A percentile compares a stretch with the other conserved stretches of the same genome.
Evolutionary conservation across 2,113 vertebrate genomes (phyloP).

Genomic region (Cyphomyrus plagiostoma): DNA sequence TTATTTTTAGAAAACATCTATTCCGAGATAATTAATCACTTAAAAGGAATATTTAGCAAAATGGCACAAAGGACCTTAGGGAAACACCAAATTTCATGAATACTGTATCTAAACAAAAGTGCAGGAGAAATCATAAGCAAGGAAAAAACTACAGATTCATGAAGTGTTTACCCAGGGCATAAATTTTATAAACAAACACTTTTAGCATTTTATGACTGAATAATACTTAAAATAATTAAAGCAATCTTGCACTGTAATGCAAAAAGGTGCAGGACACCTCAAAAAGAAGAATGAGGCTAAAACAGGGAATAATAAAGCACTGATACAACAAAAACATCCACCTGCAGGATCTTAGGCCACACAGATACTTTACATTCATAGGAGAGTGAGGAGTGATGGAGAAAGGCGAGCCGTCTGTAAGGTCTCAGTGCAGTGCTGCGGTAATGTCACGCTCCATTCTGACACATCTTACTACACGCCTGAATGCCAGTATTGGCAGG

Average conservation of each 20-base stretch:
- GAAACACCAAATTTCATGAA: neutral
- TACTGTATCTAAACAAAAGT: neutral
- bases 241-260: neutral
- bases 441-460: neutral
- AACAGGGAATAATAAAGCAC: neutral
- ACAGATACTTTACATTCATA: neutral
- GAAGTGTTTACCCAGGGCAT: neutral
- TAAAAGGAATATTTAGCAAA: neutral
- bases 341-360: neutral
- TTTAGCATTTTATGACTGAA: neutral
- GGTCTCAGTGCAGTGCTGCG: neutral
- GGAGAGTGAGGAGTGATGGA: neutral
- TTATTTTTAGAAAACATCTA: neutral
- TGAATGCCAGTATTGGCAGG: neutral
- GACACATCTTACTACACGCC: neutral
- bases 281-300: neutral
- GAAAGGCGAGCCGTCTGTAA: neutral
- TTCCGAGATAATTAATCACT: neutral
- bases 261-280: neutral
- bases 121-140: neutral
- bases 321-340: neutral
- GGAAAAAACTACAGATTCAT: neutral
- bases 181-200: neutral
- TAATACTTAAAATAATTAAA: neutral
- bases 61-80: neutral